Evolutionary conservation across 2,113 vertebrate species (phyloP), one percentile per base, ranked within the genome.

Genomic region (Bungarus multicinctus): DNA sequence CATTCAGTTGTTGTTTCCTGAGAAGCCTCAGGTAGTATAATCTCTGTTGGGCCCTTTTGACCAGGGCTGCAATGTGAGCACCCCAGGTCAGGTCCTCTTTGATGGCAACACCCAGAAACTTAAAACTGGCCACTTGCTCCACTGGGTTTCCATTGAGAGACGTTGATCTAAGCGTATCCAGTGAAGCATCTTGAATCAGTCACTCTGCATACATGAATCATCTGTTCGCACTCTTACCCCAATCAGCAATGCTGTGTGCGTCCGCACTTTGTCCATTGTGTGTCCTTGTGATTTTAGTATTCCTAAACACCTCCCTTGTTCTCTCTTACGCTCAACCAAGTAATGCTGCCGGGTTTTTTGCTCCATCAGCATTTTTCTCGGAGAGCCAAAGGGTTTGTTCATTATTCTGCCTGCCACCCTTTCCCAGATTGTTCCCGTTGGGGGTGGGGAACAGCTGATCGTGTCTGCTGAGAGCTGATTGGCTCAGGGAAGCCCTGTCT

Each of bases 401-500:
- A 34, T n/a, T 0, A 2, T 22, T 89, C 88, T 54, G 23, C 30
- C 64, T 50, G 22, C 39, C 47, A 30, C 43, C 0, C 25, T 88
- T 93, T 87, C 1, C 58, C 3, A 23, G 89, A 86, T 16, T 16
- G 81, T 88, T 88, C 12, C 55, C 0, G 0, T 4, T 91, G 93
- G 88, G 57, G 7, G 22, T 43, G 53, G 14, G 0, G 2, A 1
- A 3, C 11, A 1, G 0, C 30, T 69, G 69, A 18, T 53, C 1
- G 20, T n/a, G 60, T 25, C 0, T 16, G 7, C 87, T 60, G 18
- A 53, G 0, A 1, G 1, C 3, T n/a, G 85, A 47, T 58, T 90
- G 93, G 20, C 74, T 81, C 45, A 30, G 81, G 54, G 86, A 54
- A 89, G 85, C 55, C 89, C n/a, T 30, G 27, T 64, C 90, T 54